Evolutionary conservation across 1,140 invertebrate genomes (phyloP).

Genomic region (Zaprionus ornatus): DNA sequence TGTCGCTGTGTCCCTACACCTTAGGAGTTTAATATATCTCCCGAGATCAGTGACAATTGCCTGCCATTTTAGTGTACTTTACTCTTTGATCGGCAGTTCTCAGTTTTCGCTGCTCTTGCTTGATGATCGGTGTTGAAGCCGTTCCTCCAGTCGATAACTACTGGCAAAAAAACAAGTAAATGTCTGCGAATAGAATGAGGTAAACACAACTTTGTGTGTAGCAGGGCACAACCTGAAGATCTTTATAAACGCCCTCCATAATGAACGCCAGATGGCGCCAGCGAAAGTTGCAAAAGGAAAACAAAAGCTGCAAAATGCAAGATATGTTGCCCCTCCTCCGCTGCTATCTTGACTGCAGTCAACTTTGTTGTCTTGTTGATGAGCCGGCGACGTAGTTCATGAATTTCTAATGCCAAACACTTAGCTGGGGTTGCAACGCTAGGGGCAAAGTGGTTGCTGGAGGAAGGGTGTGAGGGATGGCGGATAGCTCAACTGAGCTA

Average conservation of each 20-base stretch:
- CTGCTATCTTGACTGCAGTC: not conserved
- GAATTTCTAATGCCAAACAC: constrained; percentile 48
- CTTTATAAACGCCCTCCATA: not conserved
- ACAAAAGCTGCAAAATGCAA: constrained; percentile 28
- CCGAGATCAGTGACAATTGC: too few relatives aligned
- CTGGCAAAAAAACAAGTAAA: too few relatives aligned
- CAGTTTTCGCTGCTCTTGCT: too few relatives aligned
- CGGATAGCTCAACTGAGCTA: not conserved
- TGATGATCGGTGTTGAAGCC: too few relatives aligned
- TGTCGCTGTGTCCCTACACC: too few relatives aligned
- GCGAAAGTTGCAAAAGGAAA: constrained; percentile 7
- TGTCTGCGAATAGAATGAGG: too few relatives aligned
- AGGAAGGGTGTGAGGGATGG: not conserved
- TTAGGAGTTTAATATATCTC: too few relatives aligned
- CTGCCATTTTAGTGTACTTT: too few relatives aligned
- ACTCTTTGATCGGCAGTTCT: too few relatives aligned
- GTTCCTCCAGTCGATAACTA: too few relatives aligned
- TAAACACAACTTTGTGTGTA: too few relatives aligned
- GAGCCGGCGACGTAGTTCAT: constrained; percentile 41
- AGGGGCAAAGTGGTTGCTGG: not conserved
- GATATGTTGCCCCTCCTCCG: constrained; percentile 10
- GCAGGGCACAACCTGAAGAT: too few relatives aligned
- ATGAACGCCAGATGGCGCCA: constrained; percentile 25
- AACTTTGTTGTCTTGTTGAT: constrained; percentile 40
- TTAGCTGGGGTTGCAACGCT: not conserved